These are phyloP conservation scores for Amphibalanus amphitrite DNA, from an alignment of 1,140 invertebrate genomes.

Conservation along the genomic window DNA sequence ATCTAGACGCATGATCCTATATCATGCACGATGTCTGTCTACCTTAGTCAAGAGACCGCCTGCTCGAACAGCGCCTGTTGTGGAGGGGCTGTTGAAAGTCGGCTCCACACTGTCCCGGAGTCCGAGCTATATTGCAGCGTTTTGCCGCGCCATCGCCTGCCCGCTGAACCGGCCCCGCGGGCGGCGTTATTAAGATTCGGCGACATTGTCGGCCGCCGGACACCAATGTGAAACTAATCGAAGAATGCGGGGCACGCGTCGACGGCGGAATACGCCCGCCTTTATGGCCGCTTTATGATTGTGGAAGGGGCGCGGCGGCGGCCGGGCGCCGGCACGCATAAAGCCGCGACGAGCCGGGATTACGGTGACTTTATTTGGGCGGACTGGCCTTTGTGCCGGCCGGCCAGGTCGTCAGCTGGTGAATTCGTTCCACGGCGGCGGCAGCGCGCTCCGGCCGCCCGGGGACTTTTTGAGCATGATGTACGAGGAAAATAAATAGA, in stretches of 20 bases:
- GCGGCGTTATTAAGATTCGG: background rate
- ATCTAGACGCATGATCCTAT: no score
- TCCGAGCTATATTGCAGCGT: no score
- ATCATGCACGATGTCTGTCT: no score
- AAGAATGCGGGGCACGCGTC: background rate
- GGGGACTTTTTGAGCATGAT: background rate
- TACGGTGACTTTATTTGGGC: background rate
- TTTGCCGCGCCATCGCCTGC: no score
- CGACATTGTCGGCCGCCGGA: background rate
- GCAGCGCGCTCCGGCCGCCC: no score
- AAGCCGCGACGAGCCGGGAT: background rate
- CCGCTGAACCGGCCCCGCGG: no score
- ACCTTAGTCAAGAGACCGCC: no score
- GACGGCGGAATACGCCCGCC: background rate
- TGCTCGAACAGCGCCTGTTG: no score
- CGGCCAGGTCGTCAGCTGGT: background rate
- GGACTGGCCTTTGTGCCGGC: background rate
- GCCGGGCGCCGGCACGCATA: background rate
- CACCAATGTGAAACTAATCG: background rate
- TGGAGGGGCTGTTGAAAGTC: no score
- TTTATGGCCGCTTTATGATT: background rate
- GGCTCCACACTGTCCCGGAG: no score
- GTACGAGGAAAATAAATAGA: slow-evolving; percentile 2
- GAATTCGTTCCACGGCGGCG: background rate
- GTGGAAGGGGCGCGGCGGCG: no score